Evolutionary conservation across 2,797 vertebrate genomes (phyloP).

Genomic region (Eulemur mongoz): DNA sequence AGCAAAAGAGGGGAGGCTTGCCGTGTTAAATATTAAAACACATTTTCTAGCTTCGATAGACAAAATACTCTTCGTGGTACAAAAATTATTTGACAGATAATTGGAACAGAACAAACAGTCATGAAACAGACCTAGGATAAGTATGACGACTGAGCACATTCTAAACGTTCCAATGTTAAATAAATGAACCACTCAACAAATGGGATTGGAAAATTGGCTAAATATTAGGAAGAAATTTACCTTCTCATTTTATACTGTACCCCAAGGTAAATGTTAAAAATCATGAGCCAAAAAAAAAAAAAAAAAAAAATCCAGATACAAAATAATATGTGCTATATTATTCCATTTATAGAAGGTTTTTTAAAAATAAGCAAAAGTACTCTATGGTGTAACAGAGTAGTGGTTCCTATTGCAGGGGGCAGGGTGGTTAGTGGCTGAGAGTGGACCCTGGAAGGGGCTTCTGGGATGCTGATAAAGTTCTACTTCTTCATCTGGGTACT

Average conservation of each 20-base stretch:
- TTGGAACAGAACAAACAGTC: neutral
- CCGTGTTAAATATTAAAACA: neutral
- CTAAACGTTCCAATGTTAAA: neutral
- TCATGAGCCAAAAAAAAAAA: neutral
- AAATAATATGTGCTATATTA: neutral
- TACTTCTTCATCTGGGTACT: neutral
- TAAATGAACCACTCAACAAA: neutral
- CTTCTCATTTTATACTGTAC: neutral
- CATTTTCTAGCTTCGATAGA: neutral
- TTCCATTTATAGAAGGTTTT: neutral
- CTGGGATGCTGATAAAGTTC: neutral
- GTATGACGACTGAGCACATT: neutral
- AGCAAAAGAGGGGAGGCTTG: neutral
- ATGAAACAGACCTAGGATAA: neutral
- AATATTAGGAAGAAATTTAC: neutral
- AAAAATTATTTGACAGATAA: neutral
- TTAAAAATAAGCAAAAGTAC: neutral
- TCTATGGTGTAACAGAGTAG: neutral
- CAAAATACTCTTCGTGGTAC: neutral
- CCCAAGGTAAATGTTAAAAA: constrained; percentile 3
- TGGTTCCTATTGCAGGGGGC: neutral
- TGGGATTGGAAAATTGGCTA: neutral
- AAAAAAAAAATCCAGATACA: neutral
- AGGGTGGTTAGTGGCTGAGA: neutral
- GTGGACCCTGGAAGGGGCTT: neutral